Conservation (phyloP, 2,888 invertebrate genomes). For the Drosophila buzzatii region DNA sequence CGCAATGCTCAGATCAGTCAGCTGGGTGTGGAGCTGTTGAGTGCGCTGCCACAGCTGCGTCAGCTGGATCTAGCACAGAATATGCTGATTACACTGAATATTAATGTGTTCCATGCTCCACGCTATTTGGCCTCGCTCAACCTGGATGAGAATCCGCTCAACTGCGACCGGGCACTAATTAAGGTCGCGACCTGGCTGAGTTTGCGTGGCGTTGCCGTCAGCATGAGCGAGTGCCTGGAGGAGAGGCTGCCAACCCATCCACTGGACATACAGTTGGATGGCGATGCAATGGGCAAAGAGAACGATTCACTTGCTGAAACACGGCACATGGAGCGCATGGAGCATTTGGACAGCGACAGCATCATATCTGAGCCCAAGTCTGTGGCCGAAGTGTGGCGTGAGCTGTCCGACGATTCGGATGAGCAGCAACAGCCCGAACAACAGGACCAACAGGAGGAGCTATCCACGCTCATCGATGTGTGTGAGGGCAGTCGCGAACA, state of each 20-base stretch:
- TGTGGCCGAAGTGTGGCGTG: slow-evolving; percentile 51
- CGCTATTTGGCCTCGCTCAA: slow-evolving; percentile 86
- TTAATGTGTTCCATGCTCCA: slow-evolving; percentile 86
- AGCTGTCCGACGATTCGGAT: slow-evolving; percentile 58
- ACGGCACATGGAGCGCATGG: slow-evolving; percentile 78
- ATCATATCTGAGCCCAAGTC: slow-evolving; percentile 41
- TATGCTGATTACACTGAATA: slow-evolving; percentile 86
- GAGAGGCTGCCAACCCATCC: slow-evolving; percentile 22
- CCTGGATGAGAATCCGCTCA: slow-evolving; percentile 87
- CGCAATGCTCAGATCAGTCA: slow-evolving; percentile 87
- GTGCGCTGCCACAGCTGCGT: slow-evolving; percentile 86
- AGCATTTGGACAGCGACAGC: slow-evolving; percentile 40
- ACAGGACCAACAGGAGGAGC: slow-evolving; percentile 23
- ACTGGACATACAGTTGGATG: slow-evolving; percentile 16
- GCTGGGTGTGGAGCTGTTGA: slow-evolving; percentile 86
- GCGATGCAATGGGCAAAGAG: not conserved
- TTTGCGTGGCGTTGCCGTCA: slow-evolving; percentile 64
- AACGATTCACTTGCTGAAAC: not conserved
- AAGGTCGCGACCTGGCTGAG: slow-evolving; percentile 71
- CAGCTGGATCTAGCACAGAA: slow-evolving; percentile 88
- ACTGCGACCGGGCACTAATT: slow-evolving; percentile 86
- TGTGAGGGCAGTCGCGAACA: slow-evolving; percentile 64
- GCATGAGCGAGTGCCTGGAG: slow-evolving; percentile 72
- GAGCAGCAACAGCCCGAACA: slow-evolving; percentile 17
- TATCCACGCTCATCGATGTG: slow-evolving; percentile 58